Base-by-base conservation (phyloP, 2,113 vertebrate species). In the Melanerpes aurifrons region DNA sequence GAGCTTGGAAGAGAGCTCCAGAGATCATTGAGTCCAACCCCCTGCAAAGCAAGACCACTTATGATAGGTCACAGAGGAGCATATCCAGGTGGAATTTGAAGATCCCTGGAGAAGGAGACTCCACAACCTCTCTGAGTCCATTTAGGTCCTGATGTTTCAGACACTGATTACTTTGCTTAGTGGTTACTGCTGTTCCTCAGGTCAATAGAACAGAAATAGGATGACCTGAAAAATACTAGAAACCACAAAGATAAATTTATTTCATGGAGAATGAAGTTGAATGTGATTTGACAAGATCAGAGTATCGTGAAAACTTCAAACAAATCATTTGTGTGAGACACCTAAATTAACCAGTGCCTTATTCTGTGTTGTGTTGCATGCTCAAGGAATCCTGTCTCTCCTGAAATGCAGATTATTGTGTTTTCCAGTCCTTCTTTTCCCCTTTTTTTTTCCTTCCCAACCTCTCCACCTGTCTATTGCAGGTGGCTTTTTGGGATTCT, bases 301-400 rank as follows among this genome's bases (percentile, higher is more conserved):
- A 35, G 8, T 29, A 21, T 67, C 88, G 26, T 73, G 43, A 81
- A 92, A 74, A 35, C 25, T 28, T 75, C 20, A 45, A 53, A 29
- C 10, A 54, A 59, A 25, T 28, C 8, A 25, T 12, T 68, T 75
- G 8, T 48, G 3, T 29, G 57, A 74, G 15, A 58, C 9, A 17
- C 13, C 16, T 82, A 21, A 84, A 83, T 59, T 26, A 71, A 19
- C 7, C 45, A 3, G 31, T 45, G 1, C 53, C 18, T 13, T 11
- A 20, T 18, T 68, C 28, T 56, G 0, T 59, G 28, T 61, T 61
- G 12, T 12, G 13, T 28, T 6, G 2, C 13, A 14, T 48, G 12
- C 32, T 62, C 28, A 9, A 6, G 50, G 45, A 77, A 68, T 77
- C 32, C 9, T 9, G 24, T 47, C 5, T 77, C 10, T 59, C 48